phyloP scores from a whole-genome alignment of 2,113 vertebrate genomes.

The Nymphicus hollandicus region DNA sequence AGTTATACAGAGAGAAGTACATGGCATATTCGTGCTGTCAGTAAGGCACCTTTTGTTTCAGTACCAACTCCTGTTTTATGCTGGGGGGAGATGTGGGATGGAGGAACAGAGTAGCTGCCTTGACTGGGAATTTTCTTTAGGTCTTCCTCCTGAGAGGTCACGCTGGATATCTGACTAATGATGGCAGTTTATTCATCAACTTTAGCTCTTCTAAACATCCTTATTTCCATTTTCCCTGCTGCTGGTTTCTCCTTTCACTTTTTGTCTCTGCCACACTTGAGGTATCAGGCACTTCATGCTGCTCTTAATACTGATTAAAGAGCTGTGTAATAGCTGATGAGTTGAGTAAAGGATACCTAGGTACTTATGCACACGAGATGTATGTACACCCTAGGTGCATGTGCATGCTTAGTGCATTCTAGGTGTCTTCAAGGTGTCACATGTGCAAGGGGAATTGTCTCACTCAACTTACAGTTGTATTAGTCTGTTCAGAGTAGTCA shows the following conservation, averaged over 20 bases:
- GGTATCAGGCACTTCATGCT: not conserved
- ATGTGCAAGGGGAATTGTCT: not conserved
- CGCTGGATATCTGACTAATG: not conserved
- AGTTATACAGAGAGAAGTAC: not conserved
- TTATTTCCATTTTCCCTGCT: not conserved
- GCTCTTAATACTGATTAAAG: not conserved
- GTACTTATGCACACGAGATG: rapidly evolving
- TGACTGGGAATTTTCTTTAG: not conserved
- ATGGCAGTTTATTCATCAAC: not conserved
- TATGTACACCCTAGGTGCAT: not conserved
- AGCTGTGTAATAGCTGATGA: not conserved
- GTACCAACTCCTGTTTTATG: not conserved
- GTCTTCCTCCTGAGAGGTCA: not conserved
- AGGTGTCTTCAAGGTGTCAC: rapidly evolving
- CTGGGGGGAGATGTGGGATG: not conserved
- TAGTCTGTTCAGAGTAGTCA: not conserved
- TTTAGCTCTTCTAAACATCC: not conserved
- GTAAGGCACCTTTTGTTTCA: not conserved
- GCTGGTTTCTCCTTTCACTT: not conserved
- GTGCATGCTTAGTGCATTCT: not conserved
- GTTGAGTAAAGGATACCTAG: not conserved
- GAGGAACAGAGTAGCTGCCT: not conserved
- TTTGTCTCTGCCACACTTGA: not conserved
- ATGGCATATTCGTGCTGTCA: not conserved
- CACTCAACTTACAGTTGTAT: not conserved